Evolutionary conservation across 2,888 invertebrate species (phyloP).

Genomic region (Taenaris catops): DNA sequence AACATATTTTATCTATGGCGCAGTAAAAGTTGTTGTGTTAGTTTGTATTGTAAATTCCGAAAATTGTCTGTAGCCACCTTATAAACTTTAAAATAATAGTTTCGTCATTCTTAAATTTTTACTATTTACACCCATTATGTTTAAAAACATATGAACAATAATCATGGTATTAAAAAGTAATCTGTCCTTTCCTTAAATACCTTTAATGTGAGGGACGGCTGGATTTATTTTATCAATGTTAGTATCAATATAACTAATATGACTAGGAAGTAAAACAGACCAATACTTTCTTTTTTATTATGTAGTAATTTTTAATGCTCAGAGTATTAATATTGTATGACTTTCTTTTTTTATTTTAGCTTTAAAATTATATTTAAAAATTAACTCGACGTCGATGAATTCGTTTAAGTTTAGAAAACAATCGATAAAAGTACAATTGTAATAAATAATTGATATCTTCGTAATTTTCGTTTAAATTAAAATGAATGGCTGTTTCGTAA

Average conservation of each 20-base stretch:
- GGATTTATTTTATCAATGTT: no score
- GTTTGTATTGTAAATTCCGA: conserved; percentile 9
- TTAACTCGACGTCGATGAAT: conserved; percentile 1
- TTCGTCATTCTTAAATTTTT: no score
- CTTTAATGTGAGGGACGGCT: no score
- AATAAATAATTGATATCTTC: no score
- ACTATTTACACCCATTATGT: no score
- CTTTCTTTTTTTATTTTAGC: conserved; percentile 15
- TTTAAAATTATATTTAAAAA: conserved; percentile 6
- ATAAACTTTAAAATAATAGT: no score
- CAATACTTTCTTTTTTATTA: no score
- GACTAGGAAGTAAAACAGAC: no score
- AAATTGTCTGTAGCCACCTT: conserved; percentile 2
- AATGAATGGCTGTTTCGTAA: conserved; percentile 13
- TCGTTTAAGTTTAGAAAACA: background rate
- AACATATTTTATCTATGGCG: conserved; percentile 8
- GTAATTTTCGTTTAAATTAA: conserved; percentile 1
- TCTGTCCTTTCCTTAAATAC: no score
- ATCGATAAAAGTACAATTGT: background rate
- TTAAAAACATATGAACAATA: no score
- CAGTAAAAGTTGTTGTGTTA: conserved; percentile 8
- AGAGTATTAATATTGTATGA: conserved; percentile 21
- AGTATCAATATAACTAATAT: no score
- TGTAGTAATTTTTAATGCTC: conserved; percentile 13
- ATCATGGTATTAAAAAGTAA: no score